A percentile compares a stretch with the other conserved stretches of the same genome.
Conservation (phyloP, 2,888 invertebrate genomes). For the Notocelia uddmanniana region DNA sequence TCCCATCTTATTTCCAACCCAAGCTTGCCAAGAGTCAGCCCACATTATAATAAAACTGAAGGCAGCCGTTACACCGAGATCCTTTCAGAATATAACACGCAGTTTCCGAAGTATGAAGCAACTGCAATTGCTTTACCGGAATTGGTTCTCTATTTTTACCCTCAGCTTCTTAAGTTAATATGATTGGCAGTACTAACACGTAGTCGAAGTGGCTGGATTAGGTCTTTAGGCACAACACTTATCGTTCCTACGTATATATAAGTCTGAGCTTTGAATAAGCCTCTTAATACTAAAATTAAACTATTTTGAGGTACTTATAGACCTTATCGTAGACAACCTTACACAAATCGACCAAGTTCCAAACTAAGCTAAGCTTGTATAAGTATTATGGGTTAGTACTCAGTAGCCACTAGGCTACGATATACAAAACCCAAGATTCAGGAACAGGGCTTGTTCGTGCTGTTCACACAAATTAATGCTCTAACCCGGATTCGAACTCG, state of each 20-base stretch:
- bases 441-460: too few species aligned
- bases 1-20: slow-evolving; percentile 17
- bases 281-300: background rate
- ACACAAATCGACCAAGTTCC: too few species aligned
- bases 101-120: slow-evolving; percentile 9
- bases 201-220: background rate
- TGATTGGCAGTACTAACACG: background rate
- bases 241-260: background rate
- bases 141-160: background rate
- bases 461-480: too few species aligned
- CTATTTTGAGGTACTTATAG: background rate
- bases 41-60: slow-evolving; percentile 41
- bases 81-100: slow-evolving; percentile 32
- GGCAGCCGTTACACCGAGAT: slow-evolving; percentile 31
- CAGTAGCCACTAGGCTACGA: too few species aligned
- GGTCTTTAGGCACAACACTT: background rate
- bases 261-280: background rate
- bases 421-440: too few species aligned
- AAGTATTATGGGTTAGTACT: too few species aligned
- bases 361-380: too few species aligned
- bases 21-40: slow-evolving; percentile 10
- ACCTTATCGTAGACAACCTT: too few species aligned
- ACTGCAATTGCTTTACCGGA: slow-evolving; percentile 10
- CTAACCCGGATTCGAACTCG: too few species aligned
- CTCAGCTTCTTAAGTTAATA: background rate